Evolutionary conservation across 2,797 vertebrate genomes (phyloP).

Genomic region (Enteromius trimaculatus): DNA sequence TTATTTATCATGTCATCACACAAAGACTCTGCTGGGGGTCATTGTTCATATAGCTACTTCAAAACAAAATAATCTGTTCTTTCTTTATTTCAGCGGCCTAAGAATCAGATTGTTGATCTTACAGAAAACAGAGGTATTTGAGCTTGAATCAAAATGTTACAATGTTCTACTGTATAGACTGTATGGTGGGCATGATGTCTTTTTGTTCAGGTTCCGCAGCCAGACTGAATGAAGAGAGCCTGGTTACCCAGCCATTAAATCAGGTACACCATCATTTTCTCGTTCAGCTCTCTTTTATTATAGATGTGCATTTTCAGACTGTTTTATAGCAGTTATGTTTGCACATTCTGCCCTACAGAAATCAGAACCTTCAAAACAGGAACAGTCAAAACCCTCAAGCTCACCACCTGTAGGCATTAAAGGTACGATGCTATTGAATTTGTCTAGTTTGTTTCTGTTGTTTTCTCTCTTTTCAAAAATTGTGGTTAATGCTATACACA

Average conservation of each 20-base stretch:
- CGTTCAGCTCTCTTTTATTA: background rate
- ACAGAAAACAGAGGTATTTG: slow-evolving; percentile 43
- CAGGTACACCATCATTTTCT: slow-evolving; percentile 15
- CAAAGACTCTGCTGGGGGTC: background rate
- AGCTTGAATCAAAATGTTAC: background rate
- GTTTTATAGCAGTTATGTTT: background rate
- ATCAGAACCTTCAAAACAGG: background rate
- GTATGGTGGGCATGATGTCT: background rate
- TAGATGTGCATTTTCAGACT: background rate
- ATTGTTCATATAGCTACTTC: background rate
- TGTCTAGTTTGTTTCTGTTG: background rate
- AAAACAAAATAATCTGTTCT: background rate
- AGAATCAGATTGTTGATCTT: slow-evolving; percentile 48
- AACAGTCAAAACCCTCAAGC: slow-evolving; percentile 4
- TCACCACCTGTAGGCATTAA: background rate
- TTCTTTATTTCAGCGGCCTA: slow-evolving; percentile 36
- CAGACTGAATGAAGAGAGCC: slow-evolving; percentile 20
- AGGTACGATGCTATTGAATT: background rate
- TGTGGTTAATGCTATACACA: background rate
- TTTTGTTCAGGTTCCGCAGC: slow-evolving; percentile 25
- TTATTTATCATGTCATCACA: background rate
- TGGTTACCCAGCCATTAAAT: background rate
- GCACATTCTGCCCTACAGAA: slow-evolving; percentile 8
- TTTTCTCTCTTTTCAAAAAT: background rate
- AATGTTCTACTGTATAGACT: background rate